Evolutionary conservation across 2,113 vertebrate species (phyloP), one percentile per base, ranked within the genome.

Genomic region (Mola mola): DNA sequence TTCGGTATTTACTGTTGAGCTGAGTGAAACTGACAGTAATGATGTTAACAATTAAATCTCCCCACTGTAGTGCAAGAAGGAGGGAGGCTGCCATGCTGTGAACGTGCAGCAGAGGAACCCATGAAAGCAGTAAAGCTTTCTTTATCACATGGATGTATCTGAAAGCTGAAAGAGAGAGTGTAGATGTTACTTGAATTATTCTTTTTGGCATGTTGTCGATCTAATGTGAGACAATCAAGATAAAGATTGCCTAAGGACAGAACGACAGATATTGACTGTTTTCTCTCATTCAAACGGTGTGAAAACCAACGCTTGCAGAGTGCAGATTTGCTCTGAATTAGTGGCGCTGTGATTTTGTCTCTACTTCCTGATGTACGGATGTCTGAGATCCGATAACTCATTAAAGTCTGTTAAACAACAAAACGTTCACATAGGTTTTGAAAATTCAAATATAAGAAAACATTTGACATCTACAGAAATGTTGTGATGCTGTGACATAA

Each of bases 111-210:
- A 20, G 21, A 37, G 22, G 3, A 29, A 33, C n/a, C 9, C 20
- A 16, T 21, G 13, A 42, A 65, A 38, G 36, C 34, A 47, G 25
- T 6, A 2, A 22, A 56, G 44, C 31, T 50, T 40, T 28, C 7
- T 15, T 62, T 4, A 31, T 62, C 34, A 34, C 8, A 28, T 36
- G 11, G 8, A 50, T 40, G 16, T 16, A 47, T 20, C 22, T 58
- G 22, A 25, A 20, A 31, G 16, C 13, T 15, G 8, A 8, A 29
- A 34, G n/a, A 26, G 4, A 16, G 10, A 34, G 38, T 28, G n/a
- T n/a, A n/a, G n/a, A n/a, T n/a, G n/a, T n/a, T n/a, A n/a, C n/a
- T n/a, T n/a, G n/a, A n/a, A n/a, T n/a, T n/a, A n/a, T n/a, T n/a
- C n/a, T n/a, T n/a, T n/a, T n/a, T n/a, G n/a, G n/a, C n/a, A n/a